phyloP scores from a whole-genome alignment of 2,797 vertebrate species.

The Agapornis canus region DNA sequence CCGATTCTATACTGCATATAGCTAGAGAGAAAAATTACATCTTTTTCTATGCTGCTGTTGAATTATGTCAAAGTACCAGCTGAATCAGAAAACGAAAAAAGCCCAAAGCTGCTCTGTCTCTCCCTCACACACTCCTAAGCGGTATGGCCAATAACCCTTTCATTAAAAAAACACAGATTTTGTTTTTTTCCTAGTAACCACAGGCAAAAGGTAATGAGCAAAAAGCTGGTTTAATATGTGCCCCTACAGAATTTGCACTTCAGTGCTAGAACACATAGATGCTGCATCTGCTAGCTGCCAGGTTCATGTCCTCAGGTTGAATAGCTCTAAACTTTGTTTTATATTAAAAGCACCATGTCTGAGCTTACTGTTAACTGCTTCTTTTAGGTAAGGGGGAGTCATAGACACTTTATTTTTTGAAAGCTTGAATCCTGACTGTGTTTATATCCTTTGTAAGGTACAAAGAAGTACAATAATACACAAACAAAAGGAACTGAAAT shows the following conservation, averaged over 20 bases:
- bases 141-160: not conserved
- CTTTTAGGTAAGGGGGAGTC: rapidly evolving
- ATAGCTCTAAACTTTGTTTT: not conserved
- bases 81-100: not conserved
- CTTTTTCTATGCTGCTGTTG: not conserved
- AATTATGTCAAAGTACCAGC: not conserved
- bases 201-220: not conserved
- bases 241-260: not conserved
- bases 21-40: not conserved
- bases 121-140: not conserved
- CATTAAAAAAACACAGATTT: not conserved
- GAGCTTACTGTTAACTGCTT: not conserved
- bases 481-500: not conserved
- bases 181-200: not conserved
- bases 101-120: not conserved
- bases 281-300: not conserved
- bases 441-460: not conserved
- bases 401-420: not conserved
- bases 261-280: not conserved
- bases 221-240: not conserved
- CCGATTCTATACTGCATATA: not conserved
- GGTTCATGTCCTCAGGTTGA: not conserved
- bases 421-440: not conserved
- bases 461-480: not conserved
- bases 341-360: not conserved